Base-by-base conservation (phyloP, 2,797 vertebrate species). In the Eospalax fontanierii region DNA sequence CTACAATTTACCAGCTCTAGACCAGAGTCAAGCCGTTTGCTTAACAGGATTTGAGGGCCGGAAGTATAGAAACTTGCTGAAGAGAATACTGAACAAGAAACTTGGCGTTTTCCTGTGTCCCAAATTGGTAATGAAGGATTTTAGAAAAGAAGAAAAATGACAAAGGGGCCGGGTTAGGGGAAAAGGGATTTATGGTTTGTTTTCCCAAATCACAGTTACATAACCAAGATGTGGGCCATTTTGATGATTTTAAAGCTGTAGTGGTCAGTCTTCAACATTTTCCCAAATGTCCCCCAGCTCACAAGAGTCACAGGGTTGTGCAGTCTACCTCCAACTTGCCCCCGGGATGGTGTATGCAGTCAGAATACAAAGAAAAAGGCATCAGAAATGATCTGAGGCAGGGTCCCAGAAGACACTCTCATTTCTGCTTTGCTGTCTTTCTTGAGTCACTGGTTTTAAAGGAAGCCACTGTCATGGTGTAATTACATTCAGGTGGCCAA, bases 51-150 rank as follows among this genome's bases (percentile, higher is more conserved):
- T 54, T n/a, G 24, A 83, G 92, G 73, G 68, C 14, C 30, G 94
- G 87, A 87, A 71, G n/a, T 78, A 15, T 28, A 91, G 70, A 46
- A 94, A 84, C 78, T 75, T 79, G 59, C 43, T 89, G 46, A 81
- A 95, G 85, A 71, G 68, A 87, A 91, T 87, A 94, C 24, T 82
- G 81, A 95, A 54, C 43, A 96, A 61, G 66, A 85, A 95, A 94
- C 54, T 61, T 81, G 30, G 11, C 82, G 80, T 81, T 91, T 89
- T 87, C 57, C 84, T 88, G 19, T 74, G 75, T 88, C 68, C 79
- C 33, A 75, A 87, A 54, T 24, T 61, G 43, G 59, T 87, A 40
- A 95, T 35, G n/a, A 59, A 33, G 12, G 50, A 80, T 40, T 19
- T 50, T 33, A 21, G 71, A 89, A 76, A 94, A 93, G 59, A 68